Conservation (phyloP, 2,797 vertebrate species). For the Lepilemur septentrionalis region DNA sequence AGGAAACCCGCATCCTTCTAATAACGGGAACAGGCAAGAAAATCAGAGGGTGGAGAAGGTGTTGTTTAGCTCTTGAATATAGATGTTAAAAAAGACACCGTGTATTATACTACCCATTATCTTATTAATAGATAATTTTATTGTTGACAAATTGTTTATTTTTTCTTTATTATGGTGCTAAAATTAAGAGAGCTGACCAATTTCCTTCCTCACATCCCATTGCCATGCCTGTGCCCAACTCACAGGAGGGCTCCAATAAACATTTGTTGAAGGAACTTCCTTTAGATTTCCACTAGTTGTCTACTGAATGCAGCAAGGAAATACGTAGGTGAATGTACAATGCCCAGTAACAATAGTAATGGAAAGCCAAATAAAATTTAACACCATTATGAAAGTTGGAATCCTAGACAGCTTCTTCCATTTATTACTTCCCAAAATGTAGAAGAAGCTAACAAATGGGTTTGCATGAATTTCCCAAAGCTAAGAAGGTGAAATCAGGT, state of each 20-base stretch:
- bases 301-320: background rate
- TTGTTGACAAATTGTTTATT: background rate
- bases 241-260: background rate
- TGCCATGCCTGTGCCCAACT: background rate
- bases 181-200: background rate
- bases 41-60: background rate
- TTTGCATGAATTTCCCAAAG: background rate
- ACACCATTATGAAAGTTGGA: background rate
- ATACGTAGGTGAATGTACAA: background rate
- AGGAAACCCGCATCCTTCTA: conserved; percentile 13
- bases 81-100: background rate
- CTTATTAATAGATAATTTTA: conserved; percentile 36
- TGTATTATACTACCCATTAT: background rate
- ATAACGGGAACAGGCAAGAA: background rate
- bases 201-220: background rate
- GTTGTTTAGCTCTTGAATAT: conserved; percentile 15
- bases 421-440: conserved; percentile 22
- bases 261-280: background rate
- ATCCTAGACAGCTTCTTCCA: background rate
- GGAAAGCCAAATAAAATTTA: background rate
- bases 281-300: conserved; percentile 14
- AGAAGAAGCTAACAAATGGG: conserved; percentile 27
- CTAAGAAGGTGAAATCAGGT: conserved; percentile 28
- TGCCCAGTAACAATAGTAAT: background rate
- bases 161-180: background rate